These are phyloP conservation scores for Isurus oxyrinchus DNA, from an alignment of 2,113 vertebrate species.

Conservation along the genomic window DNA sequence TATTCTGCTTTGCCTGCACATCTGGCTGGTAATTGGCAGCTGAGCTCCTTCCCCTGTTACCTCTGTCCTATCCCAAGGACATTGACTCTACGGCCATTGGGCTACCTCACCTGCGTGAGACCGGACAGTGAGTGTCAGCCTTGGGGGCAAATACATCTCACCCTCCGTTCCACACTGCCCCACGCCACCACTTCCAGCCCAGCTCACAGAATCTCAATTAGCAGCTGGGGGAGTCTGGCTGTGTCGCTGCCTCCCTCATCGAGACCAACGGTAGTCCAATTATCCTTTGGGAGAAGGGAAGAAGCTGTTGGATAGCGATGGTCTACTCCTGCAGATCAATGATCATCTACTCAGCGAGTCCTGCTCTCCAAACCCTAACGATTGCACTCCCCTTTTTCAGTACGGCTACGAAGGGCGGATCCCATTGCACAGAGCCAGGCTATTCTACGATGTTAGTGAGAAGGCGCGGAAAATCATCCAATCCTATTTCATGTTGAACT, in stretches of 20 bases:
- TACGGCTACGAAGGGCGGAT: slow-evolving; percentile 82
- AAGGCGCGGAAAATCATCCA: slow-evolving; percentile 76
- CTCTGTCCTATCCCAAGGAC: too few relatives aligned
- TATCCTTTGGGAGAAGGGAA: neutral
- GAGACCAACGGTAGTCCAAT: neutral
- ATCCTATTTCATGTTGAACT: slow-evolving; percentile 91
- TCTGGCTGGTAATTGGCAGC: neutral
- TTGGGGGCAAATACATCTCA: neutral
- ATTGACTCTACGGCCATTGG: too few relatives aligned
- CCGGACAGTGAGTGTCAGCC: too few relatives aligned
- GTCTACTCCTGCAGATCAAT: too few relatives aligned
- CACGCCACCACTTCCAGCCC: neutral
- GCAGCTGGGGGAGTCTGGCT: too few relatives aligned
- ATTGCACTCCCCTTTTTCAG: slow-evolving; percentile 45
- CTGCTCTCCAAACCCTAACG: rapidly evolving
- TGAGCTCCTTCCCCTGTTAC: neutral
- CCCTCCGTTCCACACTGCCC: too few relatives aligned
- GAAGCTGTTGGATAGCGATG: neutral
- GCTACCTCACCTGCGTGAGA: too few relatives aligned
- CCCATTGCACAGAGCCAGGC: slow-evolving; percentile 74
- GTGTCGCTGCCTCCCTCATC: neutral
- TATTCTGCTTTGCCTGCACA: too few relatives aligned
- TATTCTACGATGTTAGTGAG: slow-evolving; percentile 90
- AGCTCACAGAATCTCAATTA: neutral
- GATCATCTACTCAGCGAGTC: neutral